phyloP scores from a whole-genome alignment of 2,888 invertebrate genomes.

The Nebria brevicollis region DNA sequence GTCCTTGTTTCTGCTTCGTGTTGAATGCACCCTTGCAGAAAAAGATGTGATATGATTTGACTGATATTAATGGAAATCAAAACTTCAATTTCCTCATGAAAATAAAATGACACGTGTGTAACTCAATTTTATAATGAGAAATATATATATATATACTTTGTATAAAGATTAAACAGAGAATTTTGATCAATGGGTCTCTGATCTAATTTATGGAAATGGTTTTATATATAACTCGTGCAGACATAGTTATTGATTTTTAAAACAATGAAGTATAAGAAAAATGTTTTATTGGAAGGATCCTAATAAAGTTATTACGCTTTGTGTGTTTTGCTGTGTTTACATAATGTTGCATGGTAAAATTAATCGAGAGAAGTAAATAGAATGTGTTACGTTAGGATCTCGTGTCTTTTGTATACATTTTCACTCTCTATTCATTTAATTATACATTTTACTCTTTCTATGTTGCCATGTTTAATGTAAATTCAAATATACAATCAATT shows the following conservation, averaged over 20 bases:
- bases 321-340: not conserved
- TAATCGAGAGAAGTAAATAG: not conserved
- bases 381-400: not conserved
- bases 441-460: not conserved
- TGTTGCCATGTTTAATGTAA: conserved; percentile 13
- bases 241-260: no score
- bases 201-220: no score
- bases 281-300: no score
- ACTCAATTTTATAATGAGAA: no score
- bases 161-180: no score
- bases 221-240: no score
- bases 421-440: not conserved
- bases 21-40: conserved; percentile 14
- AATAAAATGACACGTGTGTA: conserved; percentile 11
- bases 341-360: not conserved
- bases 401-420: not conserved
- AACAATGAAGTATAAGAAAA: no score
- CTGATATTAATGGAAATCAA: conserved; percentile 21
- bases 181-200: no score
- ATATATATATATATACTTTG: no score
- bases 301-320: not conserved
- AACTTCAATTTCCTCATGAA: conserved; percentile 15
- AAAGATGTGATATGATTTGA: conserved; percentile 17
- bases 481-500: no score
- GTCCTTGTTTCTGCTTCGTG: not conserved